phyloP scores from a whole-genome alignment of 2,888 invertebrate genomes.

The Ormyrus labotus region DNA sequence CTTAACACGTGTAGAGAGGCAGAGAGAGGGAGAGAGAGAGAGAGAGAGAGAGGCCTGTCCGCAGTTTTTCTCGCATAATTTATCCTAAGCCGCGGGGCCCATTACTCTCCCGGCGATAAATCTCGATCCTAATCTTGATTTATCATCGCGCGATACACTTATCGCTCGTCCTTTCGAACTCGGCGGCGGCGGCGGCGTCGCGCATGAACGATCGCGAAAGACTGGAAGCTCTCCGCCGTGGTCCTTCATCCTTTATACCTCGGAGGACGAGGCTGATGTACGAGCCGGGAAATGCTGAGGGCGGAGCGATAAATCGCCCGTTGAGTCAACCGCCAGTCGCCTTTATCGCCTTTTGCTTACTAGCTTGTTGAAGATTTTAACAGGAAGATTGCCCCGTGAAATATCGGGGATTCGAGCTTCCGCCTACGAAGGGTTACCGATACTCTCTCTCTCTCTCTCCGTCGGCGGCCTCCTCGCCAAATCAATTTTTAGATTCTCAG shows the following conservation, averaged over 20 bases:
- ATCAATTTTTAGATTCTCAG: too few species aligned
- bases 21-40: too few species aligned
- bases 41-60: not conserved
- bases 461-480: too few species aligned
- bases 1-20: too few species aligned
- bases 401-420: too few species aligned
- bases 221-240: constrained; percentile 1
- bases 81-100: constrained; percentile 50
- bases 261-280: not conserved
- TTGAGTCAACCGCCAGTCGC: not conserved
- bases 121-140: constrained; percentile 58
- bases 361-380: too few species aligned
- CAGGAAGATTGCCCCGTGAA: too few species aligned
- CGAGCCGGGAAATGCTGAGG: not conserved
- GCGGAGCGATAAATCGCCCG: not conserved
- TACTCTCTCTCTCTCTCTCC: too few species aligned
- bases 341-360: too few species aligned
- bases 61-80: constrained; percentile 45
- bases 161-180: constrained; percentile 31
- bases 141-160: constrained; percentile 55
- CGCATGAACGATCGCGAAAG: constrained; percentile 36
- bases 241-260: constrained; percentile 6
- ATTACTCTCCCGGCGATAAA: constrained; percentile 55
- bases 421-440: too few species aligned
- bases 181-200: not conserved